Conservation (phyloP, 1,140 invertebrate species). For the Batillaria attramentaria region DNA sequence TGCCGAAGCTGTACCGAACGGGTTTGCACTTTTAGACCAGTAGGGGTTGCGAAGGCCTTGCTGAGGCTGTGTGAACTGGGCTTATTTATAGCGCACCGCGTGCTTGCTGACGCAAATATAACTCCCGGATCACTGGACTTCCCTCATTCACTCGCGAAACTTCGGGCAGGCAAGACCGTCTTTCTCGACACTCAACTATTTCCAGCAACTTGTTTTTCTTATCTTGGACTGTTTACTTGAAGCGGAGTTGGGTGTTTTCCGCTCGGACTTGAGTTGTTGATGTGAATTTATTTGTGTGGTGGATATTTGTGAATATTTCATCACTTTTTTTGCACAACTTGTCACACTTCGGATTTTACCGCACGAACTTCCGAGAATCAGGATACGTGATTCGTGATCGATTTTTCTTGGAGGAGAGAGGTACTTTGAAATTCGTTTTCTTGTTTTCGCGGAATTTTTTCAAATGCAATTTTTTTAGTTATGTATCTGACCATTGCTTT, state of each 20-base stretch:
- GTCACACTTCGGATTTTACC: too few species aligned
- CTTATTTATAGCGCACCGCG: constrained; percentile 28
- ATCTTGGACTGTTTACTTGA: too few species aligned
- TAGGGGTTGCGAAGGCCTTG: background rate
- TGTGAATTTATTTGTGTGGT: too few species aligned
- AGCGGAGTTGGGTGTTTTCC: too few species aligned
- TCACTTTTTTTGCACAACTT: too few species aligned
- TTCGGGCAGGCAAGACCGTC: background rate
- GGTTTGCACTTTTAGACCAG: constrained; percentile 19
- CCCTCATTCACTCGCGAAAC: constrained; percentile 10
- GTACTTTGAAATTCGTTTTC: too few species aligned
- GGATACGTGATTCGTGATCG: too few species aligned
- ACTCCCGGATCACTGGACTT: constrained; percentile 7
- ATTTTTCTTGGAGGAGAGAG: too few species aligned
- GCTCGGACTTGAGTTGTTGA: too few species aligned
- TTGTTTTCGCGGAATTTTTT: background rate
- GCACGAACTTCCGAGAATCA: too few species aligned
- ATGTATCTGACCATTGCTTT: background rate
- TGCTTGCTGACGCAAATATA: constrained; percentile 32
- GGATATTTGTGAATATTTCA: too few species aligned
- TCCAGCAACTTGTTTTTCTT: background rate
- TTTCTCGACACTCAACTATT: background rate
- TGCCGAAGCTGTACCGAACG: background rate
- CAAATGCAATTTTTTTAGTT: background rate
- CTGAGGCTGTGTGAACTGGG: constrained; percentile 10